phyloP scores from a whole-genome alignment of 1,140 invertebrate species.

The Myzus persicae region DNA sequence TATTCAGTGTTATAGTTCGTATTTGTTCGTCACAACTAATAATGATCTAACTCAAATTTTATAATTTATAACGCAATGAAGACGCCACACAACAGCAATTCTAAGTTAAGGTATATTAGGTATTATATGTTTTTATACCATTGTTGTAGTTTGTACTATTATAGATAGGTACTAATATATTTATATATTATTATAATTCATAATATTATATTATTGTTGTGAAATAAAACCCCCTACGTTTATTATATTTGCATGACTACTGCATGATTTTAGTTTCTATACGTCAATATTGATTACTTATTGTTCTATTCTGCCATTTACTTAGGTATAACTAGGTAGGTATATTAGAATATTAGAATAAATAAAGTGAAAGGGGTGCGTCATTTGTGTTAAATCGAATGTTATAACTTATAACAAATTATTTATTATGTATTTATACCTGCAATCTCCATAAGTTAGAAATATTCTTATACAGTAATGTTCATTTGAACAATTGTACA shows the following conservation, averaged over 20 bases:
- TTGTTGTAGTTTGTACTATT: no score
- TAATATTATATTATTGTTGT: neutral
- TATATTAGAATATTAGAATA: neutral
- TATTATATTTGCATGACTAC: neutral
- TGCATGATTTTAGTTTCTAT: neutral
- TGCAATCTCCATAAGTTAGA: neutral
- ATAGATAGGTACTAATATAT: neutral
- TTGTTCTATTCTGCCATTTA: conserved; percentile 1
- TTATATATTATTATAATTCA: no score
- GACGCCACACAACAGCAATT: neutral
- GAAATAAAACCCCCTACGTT: neutral
- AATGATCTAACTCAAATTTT: neutral
- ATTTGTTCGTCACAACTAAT: neutral
- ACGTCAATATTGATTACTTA: neutral
- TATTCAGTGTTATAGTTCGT: neutral
- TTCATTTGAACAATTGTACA: neutral
- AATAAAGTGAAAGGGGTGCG: conserved; percentile 18
- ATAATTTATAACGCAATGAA: neutral
- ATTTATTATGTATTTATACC: conserved; percentile 6
- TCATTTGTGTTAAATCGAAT: neutral
- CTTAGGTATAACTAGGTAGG: neutral
- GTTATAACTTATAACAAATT: conserved; percentile 21
- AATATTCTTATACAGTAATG: neutral
- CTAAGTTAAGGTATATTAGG: neutral
- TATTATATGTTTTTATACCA: neutral